Conservation (phyloP, 2,113 vertebrate species). For the Jaculus jaculus region DNA sequence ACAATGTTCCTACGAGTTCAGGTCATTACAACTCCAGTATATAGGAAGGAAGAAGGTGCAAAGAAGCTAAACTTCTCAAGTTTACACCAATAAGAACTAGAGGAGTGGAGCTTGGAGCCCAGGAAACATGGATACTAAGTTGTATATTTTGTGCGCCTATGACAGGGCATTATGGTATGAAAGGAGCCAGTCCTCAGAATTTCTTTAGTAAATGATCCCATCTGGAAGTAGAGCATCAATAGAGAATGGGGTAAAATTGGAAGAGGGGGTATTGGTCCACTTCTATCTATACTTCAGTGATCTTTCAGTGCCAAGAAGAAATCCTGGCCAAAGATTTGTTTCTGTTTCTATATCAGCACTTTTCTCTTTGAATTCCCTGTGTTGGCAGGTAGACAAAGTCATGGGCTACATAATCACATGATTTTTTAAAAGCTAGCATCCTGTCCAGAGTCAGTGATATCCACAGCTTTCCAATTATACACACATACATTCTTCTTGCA, state of each 20-base stretch:
- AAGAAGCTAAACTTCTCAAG: neutral
- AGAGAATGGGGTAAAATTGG: neutral
- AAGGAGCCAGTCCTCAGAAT: neutral
- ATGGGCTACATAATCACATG: slow-evolving; percentile 29
- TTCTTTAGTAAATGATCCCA: neutral
- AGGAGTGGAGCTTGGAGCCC: neutral
- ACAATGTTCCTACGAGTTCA: neutral
- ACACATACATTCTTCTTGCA: slow-evolving; percentile 69
- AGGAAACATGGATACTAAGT: neutral
- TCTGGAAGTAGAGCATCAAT: neutral
- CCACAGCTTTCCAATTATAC: slow-evolving; percentile 77
- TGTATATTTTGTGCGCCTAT: neutral
- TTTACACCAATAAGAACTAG: neutral
- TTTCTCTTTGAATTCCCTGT: neutral
- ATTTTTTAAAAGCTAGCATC: slow-evolving; percentile 51
- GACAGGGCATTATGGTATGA: neutral
- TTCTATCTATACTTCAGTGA: neutral
- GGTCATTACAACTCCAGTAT: neutral
- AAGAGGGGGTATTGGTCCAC: neutral
- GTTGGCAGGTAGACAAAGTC: slow-evolving; percentile 67
- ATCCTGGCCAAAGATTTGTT: neutral
- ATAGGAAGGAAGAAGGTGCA: neutral
- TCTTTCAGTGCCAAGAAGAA: neutral
- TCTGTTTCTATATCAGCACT: neutral
- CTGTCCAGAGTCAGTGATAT: slow-evolving; percentile 71